Evolutionary conservation across 2,797 vertebrate genomes (phyloP), one percentile per base, ranked within the genome.

Genomic region (Onychomys arenicola): DNA sequence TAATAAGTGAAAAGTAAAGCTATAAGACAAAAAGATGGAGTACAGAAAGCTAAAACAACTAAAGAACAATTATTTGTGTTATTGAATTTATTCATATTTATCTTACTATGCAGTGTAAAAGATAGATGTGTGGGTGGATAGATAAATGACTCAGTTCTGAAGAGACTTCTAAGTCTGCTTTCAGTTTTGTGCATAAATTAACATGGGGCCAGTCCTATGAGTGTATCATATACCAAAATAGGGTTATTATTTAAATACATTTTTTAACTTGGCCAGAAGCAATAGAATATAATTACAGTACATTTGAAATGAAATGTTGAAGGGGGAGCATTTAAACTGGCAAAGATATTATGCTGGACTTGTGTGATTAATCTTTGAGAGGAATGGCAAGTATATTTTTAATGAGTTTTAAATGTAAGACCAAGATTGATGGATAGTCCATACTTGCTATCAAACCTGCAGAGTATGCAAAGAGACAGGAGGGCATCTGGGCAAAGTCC

Each of bases 341-440:
- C 96, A 94, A 98, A 98, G 97, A 61, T 49, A 86, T 97, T 98
- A 77, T 27, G 40, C 89, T 97, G 69, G 11, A 9, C 0, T 96
- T 95, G 83, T 96, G 91, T 13, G 96, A 97, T 98, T 98, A 98
- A 98, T 98, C 97, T 97, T 96, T 43, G 46, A 95, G 92, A 96
- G 40, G 92, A 95, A 97, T 92, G 19, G 71, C 97, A 96, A 95
- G 97, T 65, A 81, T 78, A 84, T 97, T 98, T 97, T 91, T 98
- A 98, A 98, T 98, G 63, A 98, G 95, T 96, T 98, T 97, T 97
- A 97, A 98, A 98, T 96, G 34, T 59, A 90, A 57, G 61, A 80
- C 89, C 96, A 93, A 98, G 97, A 95, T 96, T 94, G 90, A 96
- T 94, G 63, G 97, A 23, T 97, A n/a, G 81, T 81, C 55, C 55